Conservation (phyloP, 2,888 invertebrate species). For the Labia minor region DNA sequence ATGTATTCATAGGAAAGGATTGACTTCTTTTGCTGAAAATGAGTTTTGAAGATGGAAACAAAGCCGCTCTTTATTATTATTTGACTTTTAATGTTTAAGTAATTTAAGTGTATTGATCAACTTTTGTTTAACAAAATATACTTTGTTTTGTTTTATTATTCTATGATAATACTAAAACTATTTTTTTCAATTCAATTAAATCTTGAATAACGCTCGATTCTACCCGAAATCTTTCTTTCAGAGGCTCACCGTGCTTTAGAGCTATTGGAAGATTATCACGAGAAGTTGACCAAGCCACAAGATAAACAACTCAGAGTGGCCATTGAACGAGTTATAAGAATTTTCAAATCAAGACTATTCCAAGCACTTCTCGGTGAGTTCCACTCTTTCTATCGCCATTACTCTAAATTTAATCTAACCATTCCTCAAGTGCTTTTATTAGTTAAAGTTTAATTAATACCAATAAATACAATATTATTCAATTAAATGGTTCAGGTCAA, state of each 20-base stretch:
- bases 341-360: conserved; percentile 96
- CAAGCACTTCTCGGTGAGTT: conserved; percentile 91
- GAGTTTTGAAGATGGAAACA: too few species aligned
- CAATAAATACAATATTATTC: too few species aligned
- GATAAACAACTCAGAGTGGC: conserved; percentile 91
- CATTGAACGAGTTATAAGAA: conserved; percentile 94
- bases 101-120: conserved; percentile 28
- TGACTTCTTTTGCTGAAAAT: too few species aligned
- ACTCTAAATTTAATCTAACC: too few species aligned
- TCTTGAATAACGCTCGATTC: conserved; percentile 15
- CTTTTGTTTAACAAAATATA: conserved; percentile 26
- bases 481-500: too few species aligned
- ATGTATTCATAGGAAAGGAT: too few species aligned
- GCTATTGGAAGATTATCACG: conserved; percentile 95
- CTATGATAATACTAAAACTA: conserved; percentile 14
- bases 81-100: too few species aligned
- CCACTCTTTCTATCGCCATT: not conserved
- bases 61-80: too few species aligned
- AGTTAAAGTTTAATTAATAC: too few species aligned
- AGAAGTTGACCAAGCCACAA: conserved; percentile 83
- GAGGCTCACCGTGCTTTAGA: conserved; percentile 98
- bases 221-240: conserved; percentile 44
- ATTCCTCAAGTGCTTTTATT: too few species aligned
- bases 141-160: conserved; percentile 20
- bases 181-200: conserved; percentile 16